These are phyloP conservation scores for Ochotona princeps DNA, from an alignment of 2,113 vertebrate species.

Conservation along the genomic window DNA sequence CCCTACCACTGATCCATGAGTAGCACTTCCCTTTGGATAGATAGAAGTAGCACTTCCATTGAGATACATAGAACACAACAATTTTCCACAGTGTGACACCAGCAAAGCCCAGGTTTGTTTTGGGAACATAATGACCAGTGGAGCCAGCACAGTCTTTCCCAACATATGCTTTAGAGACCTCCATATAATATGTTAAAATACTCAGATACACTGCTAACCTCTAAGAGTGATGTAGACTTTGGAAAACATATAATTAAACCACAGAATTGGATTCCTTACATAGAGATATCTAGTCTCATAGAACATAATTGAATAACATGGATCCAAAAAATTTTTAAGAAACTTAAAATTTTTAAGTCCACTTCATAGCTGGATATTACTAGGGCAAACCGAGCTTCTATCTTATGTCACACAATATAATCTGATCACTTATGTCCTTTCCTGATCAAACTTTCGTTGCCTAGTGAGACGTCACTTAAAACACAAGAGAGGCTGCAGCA, in stretches of 20 bases:
- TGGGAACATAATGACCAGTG: background rate
- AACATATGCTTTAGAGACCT: background rate
- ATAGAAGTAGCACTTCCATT: too few species aligned
- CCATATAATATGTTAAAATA: background rate
- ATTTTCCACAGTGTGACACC: constrained; percentile 17
- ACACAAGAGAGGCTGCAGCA: background rate
- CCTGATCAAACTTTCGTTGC: too few species aligned
- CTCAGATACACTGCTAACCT: background rate
- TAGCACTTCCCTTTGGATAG: background rate
- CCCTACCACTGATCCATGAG: background rate
- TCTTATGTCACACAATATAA: too few species aligned
- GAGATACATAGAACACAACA: background rate
- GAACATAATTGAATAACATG: constrained; percentile 34
- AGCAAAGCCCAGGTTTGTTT: background rate
- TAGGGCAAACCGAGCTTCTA: too few species aligned
- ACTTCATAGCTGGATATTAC: background rate
- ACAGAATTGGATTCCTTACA: constrained; percentile 1
- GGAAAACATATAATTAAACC: background rate
- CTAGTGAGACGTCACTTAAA: background rate
- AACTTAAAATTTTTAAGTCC: background rate
- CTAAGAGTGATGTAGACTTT: background rate
- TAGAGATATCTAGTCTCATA: background rate
- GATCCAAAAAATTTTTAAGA: background rate
- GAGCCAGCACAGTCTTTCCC: background rate
- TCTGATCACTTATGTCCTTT: too few species aligned